phyloP scores from a whole-genome alignment of 1,140 invertebrate genomes.

The Drosophila albomicans region DNA sequence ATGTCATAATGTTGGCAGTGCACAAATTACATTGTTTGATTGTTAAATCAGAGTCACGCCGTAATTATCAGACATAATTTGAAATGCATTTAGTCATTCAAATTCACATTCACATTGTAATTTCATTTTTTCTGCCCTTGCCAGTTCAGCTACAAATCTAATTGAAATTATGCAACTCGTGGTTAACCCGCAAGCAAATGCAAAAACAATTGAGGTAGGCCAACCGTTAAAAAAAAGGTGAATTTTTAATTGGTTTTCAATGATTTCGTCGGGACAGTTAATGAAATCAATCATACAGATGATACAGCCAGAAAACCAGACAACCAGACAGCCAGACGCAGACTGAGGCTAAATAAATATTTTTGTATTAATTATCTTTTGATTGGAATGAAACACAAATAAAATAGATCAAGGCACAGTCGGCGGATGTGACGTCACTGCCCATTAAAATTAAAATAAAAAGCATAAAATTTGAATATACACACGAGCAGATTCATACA shows the following conservation, averaged over 20 bases:
- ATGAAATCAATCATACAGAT: slow-evolving; percentile 35
- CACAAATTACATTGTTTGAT: slow-evolving; percentile 35
- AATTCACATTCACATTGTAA: neutral
- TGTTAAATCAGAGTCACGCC: slow-evolving; percentile 20
- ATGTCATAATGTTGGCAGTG: slow-evolving; percentile 15
- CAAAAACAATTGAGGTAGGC: slow-evolving; percentile 42
- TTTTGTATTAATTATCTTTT: slow-evolving; percentile 22
- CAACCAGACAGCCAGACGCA: neutral
- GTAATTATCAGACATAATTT: slow-evolving; percentile 40
- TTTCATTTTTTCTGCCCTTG: neutral
- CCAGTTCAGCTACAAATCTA: slow-evolving; percentile 22
- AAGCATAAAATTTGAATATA: slow-evolving; percentile 35
- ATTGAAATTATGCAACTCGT: slow-evolving; percentile 59
- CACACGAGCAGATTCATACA: slow-evolving; percentile 2
- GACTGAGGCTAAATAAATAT: slow-evolving; percentile 34
- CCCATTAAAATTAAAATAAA: slow-evolving; percentile 24
- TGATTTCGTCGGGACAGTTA: slow-evolving; percentile 36
- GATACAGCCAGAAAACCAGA: neutral
- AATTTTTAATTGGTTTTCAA: slow-evolving; percentile 61
- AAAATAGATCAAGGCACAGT: slow-evolving; percentile 36
- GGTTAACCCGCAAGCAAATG: slow-evolving; percentile 42
- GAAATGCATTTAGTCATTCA: slow-evolving; percentile 17
- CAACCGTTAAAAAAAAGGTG: slow-evolving; percentile 33
- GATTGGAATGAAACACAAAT: slow-evolving; percentile 19
- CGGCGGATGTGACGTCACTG: slow-evolving; percentile 38